Percentiles rank a stretch among this genome's conserved stretches.
Evolutionary conservation across 1,140 invertebrate genomes (phyloP).

Genomic region (Drosophila ercepeae): DNA sequence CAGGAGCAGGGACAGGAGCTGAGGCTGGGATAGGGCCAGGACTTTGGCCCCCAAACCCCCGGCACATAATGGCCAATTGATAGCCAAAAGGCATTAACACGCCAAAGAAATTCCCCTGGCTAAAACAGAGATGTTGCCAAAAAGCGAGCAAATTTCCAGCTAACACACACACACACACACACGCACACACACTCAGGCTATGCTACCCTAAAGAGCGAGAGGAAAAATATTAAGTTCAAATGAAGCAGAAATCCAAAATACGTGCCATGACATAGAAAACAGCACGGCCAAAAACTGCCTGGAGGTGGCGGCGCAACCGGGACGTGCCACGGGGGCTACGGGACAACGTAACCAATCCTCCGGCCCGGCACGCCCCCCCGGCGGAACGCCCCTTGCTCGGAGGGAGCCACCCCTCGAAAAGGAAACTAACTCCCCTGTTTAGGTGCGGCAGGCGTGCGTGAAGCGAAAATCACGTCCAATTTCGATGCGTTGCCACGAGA

Average conservation of each 20-base stretch:
- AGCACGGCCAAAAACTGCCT: conserved; percentile 38
- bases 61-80: conserved; percentile 81
- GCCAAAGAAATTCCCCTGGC: conserved; percentile 77
- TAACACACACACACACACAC: conserved; percentile 19
- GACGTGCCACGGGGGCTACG: neutral
- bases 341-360: conserved; percentile 60
- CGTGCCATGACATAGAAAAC: conserved; percentile 78
- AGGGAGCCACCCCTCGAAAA: conserved; percentile 12
- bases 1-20: conserved; percentile 8
- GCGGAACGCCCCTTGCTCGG: neutral
- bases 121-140: conserved; percentile 64
- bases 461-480: conserved; percentile 75
- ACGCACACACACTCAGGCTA: conserved; percentile 2
- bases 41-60: conserved; percentile 34
- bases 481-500: conserved; percentile 57
- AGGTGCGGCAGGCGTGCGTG: conserved; percentile 63
- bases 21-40: neutral
- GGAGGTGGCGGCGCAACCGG: neutral
- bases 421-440: conserved; percentile 48
- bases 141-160: conserved; percentile 59
- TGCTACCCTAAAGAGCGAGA: conserved; percentile 5
- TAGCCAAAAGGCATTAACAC: conserved; percentile 82
- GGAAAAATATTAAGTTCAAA: conserved; percentile 80
- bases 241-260: conserved; percentile 81
- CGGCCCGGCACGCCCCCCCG: conserved; percentile 9